Base-by-base conservation (phyloP, 2,113 vertebrate genomes). In the Mola mola region DNA sequence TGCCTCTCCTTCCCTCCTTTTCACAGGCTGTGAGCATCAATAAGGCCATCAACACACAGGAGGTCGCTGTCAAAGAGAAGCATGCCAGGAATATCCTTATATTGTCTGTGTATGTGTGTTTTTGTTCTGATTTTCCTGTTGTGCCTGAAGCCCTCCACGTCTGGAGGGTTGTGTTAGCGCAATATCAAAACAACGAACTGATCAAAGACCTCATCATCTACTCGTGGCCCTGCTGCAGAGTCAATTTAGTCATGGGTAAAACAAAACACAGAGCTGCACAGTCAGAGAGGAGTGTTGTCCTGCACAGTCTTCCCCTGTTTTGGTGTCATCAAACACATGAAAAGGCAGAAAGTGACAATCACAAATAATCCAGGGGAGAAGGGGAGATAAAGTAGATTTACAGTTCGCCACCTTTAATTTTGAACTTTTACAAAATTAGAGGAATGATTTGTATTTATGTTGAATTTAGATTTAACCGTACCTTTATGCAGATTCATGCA, bases 1-100 rank as follows among this genome's bases (percentile, higher is more conserved):
- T 42, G 2, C 24, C 5, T 44, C 62, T 50, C 29, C 37, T 52
- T 22, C 68, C 50, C 49, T 73, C 49, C 47, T 80, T 49, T 75
- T 72, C 62, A 68, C 93, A 99, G 97, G 94, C 94, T 2, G 95
- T 98, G 92, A 99, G 97, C 93, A 98, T 99, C 95, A 99, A 97
- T 92, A 99, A 99, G 91, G 97, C 97, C 77, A 98, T 99, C 93
- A 99, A 99, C 84, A 94, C 95, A 1, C 97, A 99, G 93, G 97
- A 99, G 93, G 95, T 98, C 24, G 96, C 96, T 49, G 97, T 99
- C 88, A 99, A 99, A 92, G 97, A 99, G 90, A 99, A 99, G 81
- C 97, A 98, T 17, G 97, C 96, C 90, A 95, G 96, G 90, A 99
- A 98, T 99, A 99, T 98, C 97, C 96, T 99, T 88, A 56, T 29